A percentile compares a stretch with the other conserved stretches of the same genome.
Conservation (phyloP, 2,113 vertebrate genomes). For the Athene cunicularia region DNA sequence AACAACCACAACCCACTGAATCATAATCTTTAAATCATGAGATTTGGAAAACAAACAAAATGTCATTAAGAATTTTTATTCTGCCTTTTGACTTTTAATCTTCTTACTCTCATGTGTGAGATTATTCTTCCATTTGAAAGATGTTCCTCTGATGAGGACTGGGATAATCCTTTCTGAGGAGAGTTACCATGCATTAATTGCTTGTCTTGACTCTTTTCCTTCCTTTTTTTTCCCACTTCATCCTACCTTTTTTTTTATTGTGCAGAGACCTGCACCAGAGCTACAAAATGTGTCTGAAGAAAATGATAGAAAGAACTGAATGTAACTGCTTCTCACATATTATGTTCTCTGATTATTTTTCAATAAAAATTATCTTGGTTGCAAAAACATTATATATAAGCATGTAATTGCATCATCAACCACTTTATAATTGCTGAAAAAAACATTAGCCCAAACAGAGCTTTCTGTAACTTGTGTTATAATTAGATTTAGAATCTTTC, state of each 20-base stretch:
- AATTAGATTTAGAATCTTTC: slow-evolving; percentile 33
- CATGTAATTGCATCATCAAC: slow-evolving; percentile 9
- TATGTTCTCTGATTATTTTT: slow-evolving; percentile 4
- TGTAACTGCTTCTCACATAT: neutral
- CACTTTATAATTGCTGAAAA: slow-evolving; percentile 16
- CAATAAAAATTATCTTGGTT: neutral
- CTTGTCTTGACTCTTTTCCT: neutral
- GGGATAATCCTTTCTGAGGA: neutral
- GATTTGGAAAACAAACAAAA: slow-evolving; percentile 12
- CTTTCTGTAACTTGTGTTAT: neutral
- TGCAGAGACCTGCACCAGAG: neutral
- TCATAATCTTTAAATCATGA: neutral
- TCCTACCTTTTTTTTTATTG: neutral
- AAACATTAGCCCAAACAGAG: neutral
- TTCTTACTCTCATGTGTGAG: neutral
- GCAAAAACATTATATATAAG: neutral
- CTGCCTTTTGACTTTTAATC: slow-evolving; percentile 14
- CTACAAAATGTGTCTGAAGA: neutral
- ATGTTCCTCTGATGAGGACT: neutral
- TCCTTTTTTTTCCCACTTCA: neutral
- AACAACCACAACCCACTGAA: neutral
- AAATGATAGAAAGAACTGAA: neutral
- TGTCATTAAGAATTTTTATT: neutral
- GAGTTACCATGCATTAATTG: neutral
- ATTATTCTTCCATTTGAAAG: neutral